These are phyloP conservation scores for Aphidoletes aphidimyza DNA, from an alignment of 2,888 invertebrate genomes.

Conservation along the genomic window DNA sequence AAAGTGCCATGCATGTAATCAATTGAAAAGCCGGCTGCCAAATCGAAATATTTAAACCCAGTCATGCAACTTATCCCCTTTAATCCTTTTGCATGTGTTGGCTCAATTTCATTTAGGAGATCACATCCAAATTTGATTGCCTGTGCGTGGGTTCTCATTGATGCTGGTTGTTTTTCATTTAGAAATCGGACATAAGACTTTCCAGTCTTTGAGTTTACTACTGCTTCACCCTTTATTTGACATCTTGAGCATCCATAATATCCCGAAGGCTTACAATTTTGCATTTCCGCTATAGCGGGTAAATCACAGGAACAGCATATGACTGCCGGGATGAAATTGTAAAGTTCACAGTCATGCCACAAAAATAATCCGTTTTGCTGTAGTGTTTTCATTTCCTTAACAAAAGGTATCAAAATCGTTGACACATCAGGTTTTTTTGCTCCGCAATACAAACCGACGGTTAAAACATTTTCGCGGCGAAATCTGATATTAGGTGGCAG, in stretches of 20 bases:
- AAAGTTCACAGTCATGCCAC: not conserved
- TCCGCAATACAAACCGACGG: not conserved
- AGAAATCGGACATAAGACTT: not conserved
- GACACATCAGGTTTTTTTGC: not conserved
- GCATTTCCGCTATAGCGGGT: not conserved
- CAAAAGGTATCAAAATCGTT: not conserved
- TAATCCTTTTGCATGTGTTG: not conserved
- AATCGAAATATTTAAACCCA: not conserved
- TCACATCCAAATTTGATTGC: not conserved
- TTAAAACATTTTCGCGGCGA: not conserved
- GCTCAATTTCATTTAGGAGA: not conserved
- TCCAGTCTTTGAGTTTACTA: not conserved
- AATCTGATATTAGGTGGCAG: not conserved
- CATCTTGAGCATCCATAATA: not conserved
- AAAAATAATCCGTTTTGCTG: not conserved
- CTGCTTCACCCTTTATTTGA: not conserved
- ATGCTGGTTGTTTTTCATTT: not conserved
- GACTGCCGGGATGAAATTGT: not conserved
- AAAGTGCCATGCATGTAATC: conserved; percentile 55
- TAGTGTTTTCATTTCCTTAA: not conserved
- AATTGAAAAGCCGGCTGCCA: not conserved
- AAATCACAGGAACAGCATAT: not conserved
- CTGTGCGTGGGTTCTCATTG: not conserved
- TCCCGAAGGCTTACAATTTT: not conserved
- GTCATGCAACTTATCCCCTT: not conserved